phyloP scores from a whole-genome alignment of 2,888 invertebrate genomes.

The Rhagonycha lutea region DNA sequence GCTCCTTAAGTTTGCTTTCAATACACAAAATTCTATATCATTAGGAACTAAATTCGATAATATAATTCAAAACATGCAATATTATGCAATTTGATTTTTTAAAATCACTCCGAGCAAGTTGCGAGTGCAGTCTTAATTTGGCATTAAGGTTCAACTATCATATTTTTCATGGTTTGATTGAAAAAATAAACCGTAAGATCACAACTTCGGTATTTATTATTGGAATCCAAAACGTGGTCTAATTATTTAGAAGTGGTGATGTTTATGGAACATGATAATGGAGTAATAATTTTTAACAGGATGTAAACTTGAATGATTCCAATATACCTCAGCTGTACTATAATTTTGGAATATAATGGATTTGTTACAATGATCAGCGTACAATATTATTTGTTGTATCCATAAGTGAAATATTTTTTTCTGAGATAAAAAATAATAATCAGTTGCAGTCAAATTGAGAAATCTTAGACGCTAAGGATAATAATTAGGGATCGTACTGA shows the following conservation, averaged over 20 bases:
- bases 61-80: background rate
- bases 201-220: too few species aligned
- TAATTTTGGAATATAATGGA: background rate
- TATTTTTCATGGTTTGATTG: too few species aligned
- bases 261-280: background rate
- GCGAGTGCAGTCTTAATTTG: background rate
- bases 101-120: background rate
- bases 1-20: conserved; percentile 28
- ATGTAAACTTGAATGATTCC: conserved; percentile 47
- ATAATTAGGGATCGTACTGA: too few species aligned
- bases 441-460: too few species aligned
- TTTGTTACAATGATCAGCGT: background rate
- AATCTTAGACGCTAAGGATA: too few species aligned
- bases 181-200: too few species aligned
- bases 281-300: conserved; percentile 37
- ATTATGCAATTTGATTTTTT: background rate
- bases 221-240: too few species aligned
- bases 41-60: background rate
- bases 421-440: too few species aligned
- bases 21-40: background rate
- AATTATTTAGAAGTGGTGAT: too few species aligned
- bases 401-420: background rate
- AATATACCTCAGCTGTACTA: conserved; percentile 35
- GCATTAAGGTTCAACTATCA: too few species aligned
- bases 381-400: background rate